Conservation (phyloP, 2,888 invertebrate species). For the Gymnosoma rotundatum region DNA sequence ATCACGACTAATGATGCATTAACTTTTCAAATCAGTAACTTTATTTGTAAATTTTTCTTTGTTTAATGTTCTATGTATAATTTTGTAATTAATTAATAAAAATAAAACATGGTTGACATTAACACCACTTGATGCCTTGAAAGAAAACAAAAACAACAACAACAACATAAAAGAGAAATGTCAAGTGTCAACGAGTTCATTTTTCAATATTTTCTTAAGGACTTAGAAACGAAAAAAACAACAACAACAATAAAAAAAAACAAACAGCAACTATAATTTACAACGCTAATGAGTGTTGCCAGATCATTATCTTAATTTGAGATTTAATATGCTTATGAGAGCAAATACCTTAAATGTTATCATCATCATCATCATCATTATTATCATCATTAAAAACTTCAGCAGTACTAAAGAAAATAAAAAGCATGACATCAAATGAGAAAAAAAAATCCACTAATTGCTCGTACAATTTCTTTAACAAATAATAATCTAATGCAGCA, state of each 20-base stretch:
- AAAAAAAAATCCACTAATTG: slow-evolving; percentile 61
- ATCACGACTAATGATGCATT: no score
- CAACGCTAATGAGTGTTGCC: slow-evolving; percentile 69
- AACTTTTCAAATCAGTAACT: no score
- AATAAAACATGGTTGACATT: slow-evolving; percentile 64
- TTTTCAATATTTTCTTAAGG: slow-evolving; percentile 19
- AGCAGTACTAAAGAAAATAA: background rate
- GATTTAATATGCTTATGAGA: slow-evolving; percentile 65
- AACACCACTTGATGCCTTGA: slow-evolving; percentile 60
- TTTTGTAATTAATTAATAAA: slow-evolving; percentile 63
- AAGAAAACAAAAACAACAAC: slow-evolving; percentile 26
- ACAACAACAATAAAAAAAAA: background rate
- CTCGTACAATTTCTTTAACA: slow-evolving; percentile 61
- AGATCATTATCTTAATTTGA: slow-evolving; percentile 71
- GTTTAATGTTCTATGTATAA: background rate
- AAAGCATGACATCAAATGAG: slow-evolving; percentile 41
- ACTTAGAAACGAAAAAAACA: background rate
- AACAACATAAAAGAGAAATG: slow-evolving; percentile 55
- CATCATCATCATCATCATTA: slow-evolving; percentile 8
- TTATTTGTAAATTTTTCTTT: no score
- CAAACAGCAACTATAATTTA: slow-evolving; percentile 33
- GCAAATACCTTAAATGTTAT: slow-evolving; percentile 26
- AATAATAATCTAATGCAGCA: slow-evolving; percentile 55
- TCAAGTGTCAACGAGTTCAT: slow-evolving; percentile 62
- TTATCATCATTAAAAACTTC: slow-evolving; percentile 24